phyloP scores from a whole-genome alignment of 2,797 vertebrate genomes.

The Tenualosa thibaudeaui region DNA sequence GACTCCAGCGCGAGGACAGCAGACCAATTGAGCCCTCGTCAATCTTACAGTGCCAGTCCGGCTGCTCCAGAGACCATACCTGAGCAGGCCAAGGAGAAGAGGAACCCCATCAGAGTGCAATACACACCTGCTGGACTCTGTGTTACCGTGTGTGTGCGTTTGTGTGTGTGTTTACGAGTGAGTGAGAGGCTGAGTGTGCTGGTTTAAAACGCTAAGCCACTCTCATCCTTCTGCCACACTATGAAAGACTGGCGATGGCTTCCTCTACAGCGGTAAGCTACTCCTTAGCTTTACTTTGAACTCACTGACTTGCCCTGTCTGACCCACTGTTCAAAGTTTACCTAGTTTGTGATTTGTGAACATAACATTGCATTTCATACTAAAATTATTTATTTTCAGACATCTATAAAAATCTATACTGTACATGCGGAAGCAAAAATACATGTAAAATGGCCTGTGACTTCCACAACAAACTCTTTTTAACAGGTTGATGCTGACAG shows the following conservation, averaged over 20 bases:
- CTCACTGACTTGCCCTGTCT: not conserved
- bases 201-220: slow-evolving; percentile 28
- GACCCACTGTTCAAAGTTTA: not conserved
- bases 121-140: slow-evolving; percentile 26
- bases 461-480: not conserved
- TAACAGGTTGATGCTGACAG: not conserved
- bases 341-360: not conserved
- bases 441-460: not conserved
- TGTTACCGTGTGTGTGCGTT: not conserved
- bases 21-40: slow-evolving; percentile 96
- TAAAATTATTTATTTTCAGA: not conserved
- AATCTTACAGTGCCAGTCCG: slow-evolving; percentile 96
- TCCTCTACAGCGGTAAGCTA: slow-evolving; percentile 79
- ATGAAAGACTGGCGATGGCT: slow-evolving; percentile 84
- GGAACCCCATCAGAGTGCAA: not conserved
- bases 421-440: not conserved
- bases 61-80: slow-evolving; percentile 98
- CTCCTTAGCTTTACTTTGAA: not conserved
- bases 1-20: slow-evolving; percentile 94
- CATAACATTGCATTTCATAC: not conserved
- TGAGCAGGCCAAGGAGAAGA: slow-evolving; percentile 53
- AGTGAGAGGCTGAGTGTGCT: not conserved
- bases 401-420: not conserved
- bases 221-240: slow-evolving; percentile 37
- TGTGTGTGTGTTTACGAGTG: not conserved